Evolutionary conservation across 2,113 vertebrate species (phyloP), one percentile per base, ranked within the genome.

Genomic region (Tringa solitaria): DNA sequence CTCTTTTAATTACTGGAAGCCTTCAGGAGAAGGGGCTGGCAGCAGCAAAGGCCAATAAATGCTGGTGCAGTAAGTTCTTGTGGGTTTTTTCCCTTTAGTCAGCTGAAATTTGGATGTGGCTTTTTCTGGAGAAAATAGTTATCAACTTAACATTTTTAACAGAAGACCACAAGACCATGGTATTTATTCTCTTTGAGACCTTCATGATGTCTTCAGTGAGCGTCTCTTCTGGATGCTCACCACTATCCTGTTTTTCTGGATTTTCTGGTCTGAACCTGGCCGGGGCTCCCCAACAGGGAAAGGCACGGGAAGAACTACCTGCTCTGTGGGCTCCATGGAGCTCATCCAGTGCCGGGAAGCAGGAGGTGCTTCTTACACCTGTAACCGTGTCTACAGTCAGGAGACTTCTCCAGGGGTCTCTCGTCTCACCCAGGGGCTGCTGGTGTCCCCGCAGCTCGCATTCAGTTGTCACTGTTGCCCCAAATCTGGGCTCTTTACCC

Each of bases 301-400:
- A 18, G 13, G 50, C 56, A 7, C 10, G 3, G 0, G 5, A 14
- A 10, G 46, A 9, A 1, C 30, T 6, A 1, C 2, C 33, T 24
- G 26, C 3, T 2, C 8, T 14, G 24, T 14, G 51, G 18, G 0
- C 10, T 1, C 48, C 21, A 5, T 6, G 67, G 30, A 20, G 59
- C 18, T 33, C 1, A 11, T 4, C 2, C 1, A 24, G 79, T 4
- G 72, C 56, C 83, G 45, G 12, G 9, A 15, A 12, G 56, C 39
- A 33, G 48, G 48, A 54, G 35, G 46, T 33, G 6, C 24, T 45
- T 46, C 46, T 35, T 39, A 12, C 33, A 0, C 8, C 51, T 8
- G 5, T 2, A 11, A 7, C 30, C 14, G 0, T 1, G 3, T 26
- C 59, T 5, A 4, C 9, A 27, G 50, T 12, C 51, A 53, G 33